Conservation (phyloP, 2,797 vertebrate genomes). For the Acestrorhynchus altus region DNA sequence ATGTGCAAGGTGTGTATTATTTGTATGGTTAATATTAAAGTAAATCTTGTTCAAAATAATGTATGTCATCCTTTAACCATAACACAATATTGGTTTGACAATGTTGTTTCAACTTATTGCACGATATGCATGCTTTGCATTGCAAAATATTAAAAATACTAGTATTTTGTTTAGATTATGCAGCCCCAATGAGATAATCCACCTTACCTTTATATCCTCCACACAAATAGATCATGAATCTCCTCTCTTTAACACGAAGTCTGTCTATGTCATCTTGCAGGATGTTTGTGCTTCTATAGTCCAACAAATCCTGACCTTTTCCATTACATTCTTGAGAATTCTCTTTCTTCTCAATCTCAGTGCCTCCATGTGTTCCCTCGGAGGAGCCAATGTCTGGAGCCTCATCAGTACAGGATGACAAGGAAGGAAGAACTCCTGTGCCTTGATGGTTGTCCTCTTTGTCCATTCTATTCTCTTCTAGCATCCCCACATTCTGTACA, state of each 20-base stretch:
- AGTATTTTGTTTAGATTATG: neutral
- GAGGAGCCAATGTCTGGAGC: slow-evolving; percentile 27
- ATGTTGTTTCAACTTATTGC: neutral
- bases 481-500: slow-evolving; percentile 33
- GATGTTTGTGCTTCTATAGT: slow-evolving; percentile 20
- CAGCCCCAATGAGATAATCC: neutral
- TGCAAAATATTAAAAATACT: neutral
- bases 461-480: slow-evolving; percentile 14
- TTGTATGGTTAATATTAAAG: no score
- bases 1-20: no score
- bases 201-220: slow-evolving; percentile 74
- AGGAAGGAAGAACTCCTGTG: neutral
- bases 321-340: neutral
- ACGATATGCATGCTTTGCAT: neutral
- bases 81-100: neutral
- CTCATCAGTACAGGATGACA: slow-evolving; percentile 30
- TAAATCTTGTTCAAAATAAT: no score
- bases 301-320: neutral
- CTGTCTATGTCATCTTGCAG: slow-evolving; percentile 44
- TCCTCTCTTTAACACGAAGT: slow-evolving; percentile 59
- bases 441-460: neutral
- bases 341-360: slow-evolving; percentile 5
- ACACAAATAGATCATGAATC: slow-evolving; percentile 74
- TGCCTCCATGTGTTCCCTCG: slow-evolving; percentile 3
- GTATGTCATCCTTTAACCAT: no score